phyloP scores from a whole-genome alignment of 2,113 vertebrate species.

The Cyanistes caeruleus region DNA sequence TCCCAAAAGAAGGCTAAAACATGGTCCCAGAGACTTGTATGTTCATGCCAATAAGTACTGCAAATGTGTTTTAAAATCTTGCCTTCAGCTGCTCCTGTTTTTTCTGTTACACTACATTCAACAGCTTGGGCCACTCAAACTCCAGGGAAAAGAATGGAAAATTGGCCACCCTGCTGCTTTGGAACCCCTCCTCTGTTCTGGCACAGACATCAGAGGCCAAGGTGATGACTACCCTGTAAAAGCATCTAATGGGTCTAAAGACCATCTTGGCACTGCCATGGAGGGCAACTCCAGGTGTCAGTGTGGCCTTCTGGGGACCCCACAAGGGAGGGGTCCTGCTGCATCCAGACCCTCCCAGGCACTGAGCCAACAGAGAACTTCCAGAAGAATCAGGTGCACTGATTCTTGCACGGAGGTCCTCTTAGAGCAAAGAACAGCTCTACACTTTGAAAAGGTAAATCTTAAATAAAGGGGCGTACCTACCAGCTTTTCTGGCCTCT shows the following conservation, averaged over 20 bases:
- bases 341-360: neutral
- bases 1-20: neutral
- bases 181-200: neutral
- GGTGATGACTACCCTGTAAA: neutral
- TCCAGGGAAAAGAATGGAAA: neutral
- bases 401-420: neutral
- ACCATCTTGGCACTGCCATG: neutral
- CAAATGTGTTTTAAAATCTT: neutral
- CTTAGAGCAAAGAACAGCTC: neutral
- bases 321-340: fast-evolving
- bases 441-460: neutral
- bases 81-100: neutral
- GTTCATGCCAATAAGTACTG: neutral
- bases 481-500: neutral
- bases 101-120: neutral
- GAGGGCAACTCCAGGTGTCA: neutral
- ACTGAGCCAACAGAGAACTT: fast-evolving
- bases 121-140: neutral
- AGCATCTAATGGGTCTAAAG: neutral
- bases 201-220: neutral
- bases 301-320: neutral
- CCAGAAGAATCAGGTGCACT: neutral
- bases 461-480: neutral
- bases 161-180: neutral
- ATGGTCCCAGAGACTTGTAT: neutral